Evolutionary conservation across 2,888 invertebrate species (phyloP), one percentile per base, ranked within the genome.

Genomic region (Sisyra terminalis): DNA sequence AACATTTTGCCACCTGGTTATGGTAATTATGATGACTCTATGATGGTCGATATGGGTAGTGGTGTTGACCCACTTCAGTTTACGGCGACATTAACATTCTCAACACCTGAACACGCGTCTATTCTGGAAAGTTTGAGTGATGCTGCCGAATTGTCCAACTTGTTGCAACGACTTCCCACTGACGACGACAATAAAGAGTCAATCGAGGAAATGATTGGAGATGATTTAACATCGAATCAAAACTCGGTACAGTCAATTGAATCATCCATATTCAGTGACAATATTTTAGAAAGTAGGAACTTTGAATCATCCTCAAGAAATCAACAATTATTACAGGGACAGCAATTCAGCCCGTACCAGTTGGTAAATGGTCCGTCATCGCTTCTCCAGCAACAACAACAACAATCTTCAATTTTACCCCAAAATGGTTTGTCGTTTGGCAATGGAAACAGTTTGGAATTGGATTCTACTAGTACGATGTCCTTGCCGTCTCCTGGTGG

Each of bases 31-130:
- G 81, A 80, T 50, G 83, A 83, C 51, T 77, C 83, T 5, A 84
- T 88, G 73, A 86, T 87, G 70, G 83, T 84, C 10, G 85, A 85
- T 55, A 75, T 85, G 67, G 79, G 78, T 29, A 65, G 69, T n/a
- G 78, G 78, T 30, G 83, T 85, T 31, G 86, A 87, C 60, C 84
- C 84, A 24, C 66, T 84, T 39, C 86, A 85, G 53, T 86, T 88
- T 57, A 78, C 81, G 7, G 84, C 83, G 2, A 84, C 85, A 0
- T 59, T 88, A 42, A 84, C 85, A 40, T 82, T 88, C 56, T 78
- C 80, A 38, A 77, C 77, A 38, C 74, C 82, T 10, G 79, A 82
- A 29, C 86, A 86, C 60, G 78, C 81, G 52, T 71, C 77, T 2
- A 66, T 87, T 40, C 67, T 87, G 49, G 85, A 85, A 52, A 79